Evolutionary conservation across 1,140 invertebrate genomes (phyloP), one percentile per base, ranked within the genome.

Genomic region (Micrasema minimum): DNA sequence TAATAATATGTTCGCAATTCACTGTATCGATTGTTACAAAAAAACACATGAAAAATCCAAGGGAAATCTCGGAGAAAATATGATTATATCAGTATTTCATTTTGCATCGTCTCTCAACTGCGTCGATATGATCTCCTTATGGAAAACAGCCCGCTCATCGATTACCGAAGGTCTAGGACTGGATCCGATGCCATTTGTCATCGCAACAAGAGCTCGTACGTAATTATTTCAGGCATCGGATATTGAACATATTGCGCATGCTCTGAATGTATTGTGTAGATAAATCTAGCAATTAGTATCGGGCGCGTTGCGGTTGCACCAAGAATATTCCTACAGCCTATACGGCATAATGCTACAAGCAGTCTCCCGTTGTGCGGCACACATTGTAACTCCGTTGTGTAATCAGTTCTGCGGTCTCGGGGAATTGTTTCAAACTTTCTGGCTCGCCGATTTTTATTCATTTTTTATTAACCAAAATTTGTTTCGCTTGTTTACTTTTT

Each of bases 351-450:
- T n/a, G n/a, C 41, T 3, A n/a, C 12, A 20, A 11, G 12, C 23
- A 31, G 51, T 55, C 51, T 55, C 26, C 51, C 26, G 26, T 55
- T 31, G 51, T 4, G 23, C 14, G 51, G 51, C 51, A 35, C 51
- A 55, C 51, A 51, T 51, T 12, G 48, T 11, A 6, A 23, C 48
- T 50, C 18, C 18, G 46, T 16, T 2, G 41, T n/a, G n/a, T n/a
- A 14, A 14, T 46, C 43, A 2, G 45, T 1, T 22, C 16, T 51
- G 48, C 22, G 48, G 22, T 51, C 48, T 55, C 14, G 2, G 26
- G 51, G 51, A 55, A 55, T 55, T 14, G 26, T 55, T 55, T 55
- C n/a, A 55, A n/a, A 55, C 22, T 55, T 55, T 35, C 51, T 31
- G 51, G 22, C 31, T 31, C 12, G 14, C 20, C 7, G 12, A 16